Base-by-base conservation (phyloP, 2,113 vertebrate genomes). In the Callionymus lyra region DNA sequence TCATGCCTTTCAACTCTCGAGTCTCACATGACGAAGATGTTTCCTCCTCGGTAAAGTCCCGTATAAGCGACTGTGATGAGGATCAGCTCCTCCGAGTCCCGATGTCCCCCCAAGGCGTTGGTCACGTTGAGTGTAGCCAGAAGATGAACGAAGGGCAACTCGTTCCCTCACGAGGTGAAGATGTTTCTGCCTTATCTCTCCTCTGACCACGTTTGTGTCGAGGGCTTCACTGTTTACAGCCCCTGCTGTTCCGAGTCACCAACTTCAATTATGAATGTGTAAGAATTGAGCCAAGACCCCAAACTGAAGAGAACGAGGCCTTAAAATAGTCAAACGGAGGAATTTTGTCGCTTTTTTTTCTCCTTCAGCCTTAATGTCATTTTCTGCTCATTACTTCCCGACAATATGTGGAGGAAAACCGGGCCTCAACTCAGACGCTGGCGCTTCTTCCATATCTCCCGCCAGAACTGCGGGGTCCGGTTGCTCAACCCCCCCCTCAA, bases 361-460 rank as follows among this genome's bases (percentile, higher is more conserved):
- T 15, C 50, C 38, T n/a, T 75, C 69, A 70, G 75, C 77, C 75
- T 77, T 74, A 76, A 70, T 47, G 42, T 56, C 31, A 43, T 38
- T 53, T 46, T 27, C 41, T 17, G 34, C 42, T 39, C 17, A 17
- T 1, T 15, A 33, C 17, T 27, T 27, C 21, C 21, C 21, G n/a
- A n/a, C n/a, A n/a, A n/a, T n/a, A 27, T 8, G 21, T 27, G 21
- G 21, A 27, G 21, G 21, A 8, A n/a, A 8, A 5, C 21, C 21
- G 21, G 21, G 8, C 21, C 21, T 27, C 4, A 8, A 27, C 21
- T 27, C 21, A 27, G 21, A 27, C 21, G n/a, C n/a, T n/a, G n/a
- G n/a, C n/a, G n/a, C n/a, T n/a, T n/a, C 21, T 27, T 27, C 21
- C 21, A 27, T 27, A 27, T 27, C 21, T 27, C 21, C 21, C 21